These are phyloP conservation scores for Coracias cyanogaster DNA, from an alignment of 2,797 vertebrate species.

Conservation along the genomic window DNA sequence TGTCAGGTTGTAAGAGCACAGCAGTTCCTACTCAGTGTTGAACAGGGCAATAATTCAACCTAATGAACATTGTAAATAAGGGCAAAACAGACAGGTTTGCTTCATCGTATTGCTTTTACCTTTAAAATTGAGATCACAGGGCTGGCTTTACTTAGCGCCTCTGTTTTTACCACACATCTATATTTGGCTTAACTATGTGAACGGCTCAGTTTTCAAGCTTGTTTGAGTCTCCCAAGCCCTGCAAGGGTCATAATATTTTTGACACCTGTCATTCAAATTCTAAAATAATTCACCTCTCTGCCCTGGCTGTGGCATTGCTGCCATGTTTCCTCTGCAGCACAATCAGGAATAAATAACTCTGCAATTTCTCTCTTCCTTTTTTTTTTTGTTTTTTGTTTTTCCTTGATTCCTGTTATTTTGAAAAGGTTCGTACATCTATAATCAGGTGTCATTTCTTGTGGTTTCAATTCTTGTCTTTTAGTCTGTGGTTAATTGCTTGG, in stretches of 20 bases:
- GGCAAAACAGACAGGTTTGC: background rate
- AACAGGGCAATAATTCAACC: conserved; percentile 18
- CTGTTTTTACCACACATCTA: background rate
- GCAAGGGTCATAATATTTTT: background rate
- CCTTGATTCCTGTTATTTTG: background rate
- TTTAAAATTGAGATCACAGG: background rate
- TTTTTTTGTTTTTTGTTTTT: background rate
- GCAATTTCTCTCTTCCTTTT: background rate
- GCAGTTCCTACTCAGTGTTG: background rate
- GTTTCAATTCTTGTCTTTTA: background rate
- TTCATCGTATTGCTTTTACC: background rate
- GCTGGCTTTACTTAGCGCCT: conserved; percentile 10
- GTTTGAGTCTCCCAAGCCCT: background rate
- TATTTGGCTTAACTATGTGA: background rate
- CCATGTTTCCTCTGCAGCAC: background rate
- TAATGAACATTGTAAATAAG: conserved; percentile 16
- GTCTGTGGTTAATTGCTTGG: background rate
- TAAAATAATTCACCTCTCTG: background rate
- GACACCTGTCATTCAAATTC: conserved; percentile 1
- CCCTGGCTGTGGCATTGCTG: background rate
- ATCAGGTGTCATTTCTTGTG: background rate
- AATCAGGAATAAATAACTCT: background rate
- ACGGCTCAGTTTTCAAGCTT: background rate
- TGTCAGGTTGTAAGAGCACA: background rate
- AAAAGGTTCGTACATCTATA: background rate